These are phyloP conservation scores for Cavia aperea DNA, from an alignment of 2,113 vertebrate species.

Conservation along the genomic window DNA sequence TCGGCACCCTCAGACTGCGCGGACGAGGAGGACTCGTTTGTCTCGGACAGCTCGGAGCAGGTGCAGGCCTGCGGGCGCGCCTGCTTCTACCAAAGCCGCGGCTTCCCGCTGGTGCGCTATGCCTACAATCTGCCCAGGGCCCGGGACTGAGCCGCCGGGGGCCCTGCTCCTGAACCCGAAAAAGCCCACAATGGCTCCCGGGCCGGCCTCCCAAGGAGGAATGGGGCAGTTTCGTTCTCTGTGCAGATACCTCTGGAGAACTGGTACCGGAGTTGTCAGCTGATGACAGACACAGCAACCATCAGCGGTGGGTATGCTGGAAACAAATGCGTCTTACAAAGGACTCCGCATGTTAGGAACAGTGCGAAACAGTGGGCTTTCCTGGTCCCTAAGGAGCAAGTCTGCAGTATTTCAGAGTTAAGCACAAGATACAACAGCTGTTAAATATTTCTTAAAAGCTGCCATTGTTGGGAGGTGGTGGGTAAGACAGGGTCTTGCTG, in stretches of 20 bases:
- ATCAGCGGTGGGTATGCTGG: constrained; percentile 35
- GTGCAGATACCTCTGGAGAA: constrained; percentile 67
- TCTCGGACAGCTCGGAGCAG: constrained; percentile 98
- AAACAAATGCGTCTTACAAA: constrained; percentile 59
- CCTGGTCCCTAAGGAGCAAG: constrained; percentile 63
- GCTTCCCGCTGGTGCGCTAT: constrained; percentile 91
- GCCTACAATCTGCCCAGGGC: constrained; percentile 89
- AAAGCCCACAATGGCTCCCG: neutral
- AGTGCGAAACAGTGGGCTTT: constrained; percentile 58
- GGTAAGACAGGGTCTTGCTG: neutral
- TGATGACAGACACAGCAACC: constrained; percentile 61
- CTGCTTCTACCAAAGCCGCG: constrained; percentile 96
- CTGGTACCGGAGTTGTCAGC: constrained; percentile 69
- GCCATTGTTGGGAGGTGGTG: neutral
- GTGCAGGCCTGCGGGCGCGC: constrained; percentile 95
- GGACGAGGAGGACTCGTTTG: constrained; percentile 96
- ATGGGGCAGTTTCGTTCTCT: constrained; percentile 73
- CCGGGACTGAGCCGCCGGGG: constrained; percentile 76
- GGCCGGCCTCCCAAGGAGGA: constrained; percentile 75
- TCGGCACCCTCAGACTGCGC: constrained; percentile 94
- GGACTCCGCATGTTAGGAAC: constrained; percentile 51
- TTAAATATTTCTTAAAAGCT: too few species aligned
- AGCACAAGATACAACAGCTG: constrained; percentile 66
- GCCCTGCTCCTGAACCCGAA: too few species aligned
- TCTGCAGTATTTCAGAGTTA: constrained; percentile 53